Conservation (phyloP, 2,113 vertebrate genomes). For the Notechis scutatus region DNA sequence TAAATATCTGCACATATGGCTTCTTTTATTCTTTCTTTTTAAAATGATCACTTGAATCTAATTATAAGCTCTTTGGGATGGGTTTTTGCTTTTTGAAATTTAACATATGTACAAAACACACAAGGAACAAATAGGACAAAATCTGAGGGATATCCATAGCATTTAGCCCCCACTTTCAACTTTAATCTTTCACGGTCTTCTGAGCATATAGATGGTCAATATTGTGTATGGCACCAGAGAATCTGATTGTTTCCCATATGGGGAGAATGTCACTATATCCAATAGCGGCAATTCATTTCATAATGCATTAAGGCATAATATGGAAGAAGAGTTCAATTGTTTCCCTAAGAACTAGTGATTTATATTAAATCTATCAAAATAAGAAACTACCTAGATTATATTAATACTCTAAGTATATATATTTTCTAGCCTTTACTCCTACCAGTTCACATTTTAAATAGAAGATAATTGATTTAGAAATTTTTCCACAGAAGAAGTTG, state of each 20-base stretch:
- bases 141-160: slow-evolving; percentile 8
- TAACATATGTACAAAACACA: slow-evolving; percentile 4
- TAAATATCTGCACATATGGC: slow-evolving; percentile 59
- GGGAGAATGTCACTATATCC: background rate
- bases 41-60: slow-evolving; percentile 62
- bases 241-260: background rate
- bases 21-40: slow-evolving; percentile 59
- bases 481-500: background rate
- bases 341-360: background rate
- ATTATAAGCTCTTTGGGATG: slow-evolving; percentile 45
- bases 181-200: background rate
- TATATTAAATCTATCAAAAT: background rate
- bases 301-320: background rate
- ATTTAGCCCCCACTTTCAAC: slow-evolving; percentile 15
- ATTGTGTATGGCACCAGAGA: background rate
- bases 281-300: background rate
- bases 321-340: background rate
- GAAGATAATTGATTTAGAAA: background rate
- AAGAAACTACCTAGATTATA: background rate
- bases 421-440: background rate
- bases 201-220: slow-evolving; percentile 24
- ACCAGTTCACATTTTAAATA: background rate
- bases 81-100: background rate
- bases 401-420: background rate
- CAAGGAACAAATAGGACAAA: slow-evolving; percentile 42